Percentiles rank a stretch among this genome's conserved stretches.
These are phyloP conservation scores for Leptodactylus fuscus DNA, from an alignment of 2,113 vertebrate species.

Conservation along the genomic window DNA sequence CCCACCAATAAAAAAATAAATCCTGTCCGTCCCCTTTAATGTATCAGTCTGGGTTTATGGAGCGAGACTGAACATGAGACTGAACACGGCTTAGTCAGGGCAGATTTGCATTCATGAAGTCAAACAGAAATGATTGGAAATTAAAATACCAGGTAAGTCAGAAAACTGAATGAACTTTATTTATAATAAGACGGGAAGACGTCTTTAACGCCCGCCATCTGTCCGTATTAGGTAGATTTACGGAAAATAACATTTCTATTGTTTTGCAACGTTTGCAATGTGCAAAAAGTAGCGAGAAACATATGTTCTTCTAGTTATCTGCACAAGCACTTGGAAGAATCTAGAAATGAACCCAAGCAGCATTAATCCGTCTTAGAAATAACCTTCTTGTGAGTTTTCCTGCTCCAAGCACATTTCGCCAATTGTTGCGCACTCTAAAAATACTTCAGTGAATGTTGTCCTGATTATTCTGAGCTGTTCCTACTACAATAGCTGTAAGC, in stretches of 20 bases:
- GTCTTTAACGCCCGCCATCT: background rate
- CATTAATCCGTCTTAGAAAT: constrained; percentile 46
- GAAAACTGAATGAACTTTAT: too few species aligned
- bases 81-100: too few species aligned
- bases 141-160: too few species aligned
- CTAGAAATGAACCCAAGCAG: constrained; percentile 34
- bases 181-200: too few species aligned
- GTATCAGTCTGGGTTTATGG: too few species aligned
- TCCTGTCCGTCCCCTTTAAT: too few species aligned
- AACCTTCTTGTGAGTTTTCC: constrained; percentile 14
- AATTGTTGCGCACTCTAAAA: constrained; percentile 30
- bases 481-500: background rate
- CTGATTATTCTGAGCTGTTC: background rate
- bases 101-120: too few species aligned
- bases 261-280: background rate
- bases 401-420: constrained; percentile 11
- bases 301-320: constrained; percentile 35
- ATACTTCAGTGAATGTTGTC: constrained; percentile 19
- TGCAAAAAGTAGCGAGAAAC: background rate
- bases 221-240: background rate
- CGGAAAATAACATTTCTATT: constrained; percentile 23
- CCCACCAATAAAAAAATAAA: too few species aligned
- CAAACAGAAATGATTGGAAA: too few species aligned
- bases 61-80: too few species aligned
- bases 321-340: background rate